Percentiles rank a stretch among this genome's conserved stretches.
Evolutionary conservation across 1,140 invertebrate genomes (phyloP).

Genomic region (Babylonia areolata): DNA sequence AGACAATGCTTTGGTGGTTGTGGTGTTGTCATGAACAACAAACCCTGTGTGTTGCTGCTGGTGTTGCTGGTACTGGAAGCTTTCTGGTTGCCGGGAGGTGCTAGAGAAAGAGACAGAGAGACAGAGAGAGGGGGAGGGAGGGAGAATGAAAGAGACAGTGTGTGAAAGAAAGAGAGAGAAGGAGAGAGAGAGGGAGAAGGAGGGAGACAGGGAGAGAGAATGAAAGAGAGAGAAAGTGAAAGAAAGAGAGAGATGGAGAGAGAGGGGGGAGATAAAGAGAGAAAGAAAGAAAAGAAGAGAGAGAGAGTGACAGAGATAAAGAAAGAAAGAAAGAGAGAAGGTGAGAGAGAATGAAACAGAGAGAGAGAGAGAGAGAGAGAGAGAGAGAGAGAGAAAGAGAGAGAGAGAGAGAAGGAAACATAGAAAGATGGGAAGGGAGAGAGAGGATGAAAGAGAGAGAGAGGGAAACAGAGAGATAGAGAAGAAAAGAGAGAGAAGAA

Average conservation of each 20-base stretch:
- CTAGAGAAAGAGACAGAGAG: background rate
- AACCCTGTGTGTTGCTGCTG: too few species aligned
- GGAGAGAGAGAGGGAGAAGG: background rate
- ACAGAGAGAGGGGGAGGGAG: background rate
- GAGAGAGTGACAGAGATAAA: too few species aligned
- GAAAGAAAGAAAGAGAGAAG: too few species aligned
- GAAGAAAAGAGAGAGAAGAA: background rate
- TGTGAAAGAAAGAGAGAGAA: background rate
- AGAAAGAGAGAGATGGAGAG: background rate
- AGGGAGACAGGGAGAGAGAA: background rate
- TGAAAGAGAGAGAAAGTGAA: background rate
- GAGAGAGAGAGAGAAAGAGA: background rate
- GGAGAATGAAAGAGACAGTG: background rate
- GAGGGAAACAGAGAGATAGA: background rate
- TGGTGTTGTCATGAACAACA: too few species aligned
- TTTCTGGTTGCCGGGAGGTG: background rate
- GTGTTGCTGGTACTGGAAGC: too few species aligned
- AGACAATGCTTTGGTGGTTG: too few species aligned
- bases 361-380: background rate
- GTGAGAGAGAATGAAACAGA: too few species aligned
- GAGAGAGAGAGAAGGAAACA: background rate
- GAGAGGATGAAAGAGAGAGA: background rate
- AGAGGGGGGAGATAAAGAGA: too few species aligned
- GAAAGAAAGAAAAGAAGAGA: too few species aligned
- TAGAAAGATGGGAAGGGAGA: too few species aligned